Base-by-base conservation (phyloP, 2,113 vertebrate species). In the Empidonax traillii region DNA sequence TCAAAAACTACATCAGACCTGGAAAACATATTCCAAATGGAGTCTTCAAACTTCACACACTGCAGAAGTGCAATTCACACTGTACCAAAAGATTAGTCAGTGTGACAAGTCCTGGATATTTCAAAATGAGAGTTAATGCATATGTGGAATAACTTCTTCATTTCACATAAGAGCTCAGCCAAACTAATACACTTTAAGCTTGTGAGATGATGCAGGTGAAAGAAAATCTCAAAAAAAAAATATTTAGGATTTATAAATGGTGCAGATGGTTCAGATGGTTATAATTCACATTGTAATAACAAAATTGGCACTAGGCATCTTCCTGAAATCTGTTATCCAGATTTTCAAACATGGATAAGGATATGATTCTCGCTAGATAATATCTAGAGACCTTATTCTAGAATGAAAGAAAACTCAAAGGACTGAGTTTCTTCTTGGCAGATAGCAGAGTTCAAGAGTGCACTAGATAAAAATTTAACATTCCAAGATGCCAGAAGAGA, bases 281-380 rank as follows among this genome's bases (percentile, higher is more conserved):
- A 47, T 90, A 92, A 92, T 90, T 79, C 52, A 84, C 65, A 72
- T 67, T 35, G 41, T 74, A 94, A 81, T 81, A 91, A 95, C 20
- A 92, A 87, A 96, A 75, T 65, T 94, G 85, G 89, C 91, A 90
- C 59, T 68, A 95, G 35, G 30, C 30, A 90, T 33, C 78, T 91
- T 86, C 61, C 69, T 44, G 88, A 97, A 95, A 95, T 95, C 85
- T 95, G 79, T 77, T 90, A 63, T 75, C 39, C 76, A 93, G 24
- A 85, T 93, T 73, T 94, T 18, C 13, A 89, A 91, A 51, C 27
- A 67, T 53, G 35, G 46, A 41, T 63, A 63, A 44, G 80, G 58
- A 71, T 80, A 63, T 78, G 51, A 83, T 52, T 84, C 56, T 84
- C 86, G 31, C 72, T 52, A 92, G 75, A 94, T 86, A 88, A 49